Evolutionary conservation across 2,113 vertebrate species (phyloP).

Genomic region (Amblyornis subalaris): DNA sequence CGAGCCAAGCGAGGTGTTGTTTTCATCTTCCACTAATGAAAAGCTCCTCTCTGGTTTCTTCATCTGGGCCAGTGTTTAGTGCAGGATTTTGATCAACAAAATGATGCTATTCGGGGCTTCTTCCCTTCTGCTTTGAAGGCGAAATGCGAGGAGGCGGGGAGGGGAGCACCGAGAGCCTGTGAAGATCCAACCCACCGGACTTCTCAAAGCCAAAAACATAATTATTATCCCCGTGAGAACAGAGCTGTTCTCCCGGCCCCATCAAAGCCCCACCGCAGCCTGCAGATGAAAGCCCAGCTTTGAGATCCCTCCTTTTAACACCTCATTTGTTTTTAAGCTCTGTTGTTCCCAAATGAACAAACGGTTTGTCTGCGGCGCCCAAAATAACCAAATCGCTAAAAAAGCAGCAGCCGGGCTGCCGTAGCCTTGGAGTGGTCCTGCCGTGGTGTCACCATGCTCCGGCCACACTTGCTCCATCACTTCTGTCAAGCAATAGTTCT

Average conservation of each 20-base stretch:
- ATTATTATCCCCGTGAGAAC: slow-evolving; percentile 6
- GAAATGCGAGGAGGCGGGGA: background rate
- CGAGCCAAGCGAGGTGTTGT: background rate
- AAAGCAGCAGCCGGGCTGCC: background rate
- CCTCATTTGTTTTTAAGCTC: slow-evolving; percentile 12
- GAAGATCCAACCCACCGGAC: background rate
- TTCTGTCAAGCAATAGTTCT: background rate
- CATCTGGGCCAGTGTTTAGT: background rate
- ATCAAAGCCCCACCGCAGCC: slow-evolving; percentile 1
- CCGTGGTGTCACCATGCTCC: fast-evolving
- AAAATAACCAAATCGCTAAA: background rate
- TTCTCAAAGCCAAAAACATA: background rate
- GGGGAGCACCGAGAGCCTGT: background rate
- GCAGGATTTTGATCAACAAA: slow-evolving; percentile 1
- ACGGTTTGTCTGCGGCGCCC: background rate
- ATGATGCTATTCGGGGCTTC: background rate
- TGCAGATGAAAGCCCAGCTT: slow-evolving; percentile 32
- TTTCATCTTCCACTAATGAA: background rate
- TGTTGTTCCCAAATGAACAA: slow-evolving; percentile 1
- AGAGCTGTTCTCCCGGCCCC: background rate
- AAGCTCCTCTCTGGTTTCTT: background rate
- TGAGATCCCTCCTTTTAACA: slow-evolving; percentile 9
- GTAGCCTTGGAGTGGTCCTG: background rate
- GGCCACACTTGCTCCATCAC: fast-evolving
- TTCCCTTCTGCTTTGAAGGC: background rate